Percentiles rank a stretch among this genome's conserved stretches.
Evolutionary conservation across 1,140 invertebrate genomes (phyloP).

Genomic region (Gonioctena quinquepunctata): DNA sequence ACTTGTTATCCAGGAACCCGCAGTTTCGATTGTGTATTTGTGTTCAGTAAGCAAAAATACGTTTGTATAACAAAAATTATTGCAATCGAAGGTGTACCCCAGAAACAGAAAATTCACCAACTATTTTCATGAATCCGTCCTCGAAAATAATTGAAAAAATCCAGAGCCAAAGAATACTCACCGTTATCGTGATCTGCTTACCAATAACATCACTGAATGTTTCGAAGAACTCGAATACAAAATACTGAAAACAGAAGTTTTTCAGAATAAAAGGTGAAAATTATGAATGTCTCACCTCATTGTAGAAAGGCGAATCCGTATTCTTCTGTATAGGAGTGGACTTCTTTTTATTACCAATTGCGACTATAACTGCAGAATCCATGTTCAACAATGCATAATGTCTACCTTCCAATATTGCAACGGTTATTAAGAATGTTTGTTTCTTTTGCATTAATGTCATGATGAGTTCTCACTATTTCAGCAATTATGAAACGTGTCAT

Average conservation of each 20-base stretch:
- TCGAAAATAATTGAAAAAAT: too few relatives aligned
- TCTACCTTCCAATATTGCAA: conserved; percentile 61
- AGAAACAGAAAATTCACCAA: too few relatives aligned
- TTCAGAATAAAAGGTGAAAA: background rate
- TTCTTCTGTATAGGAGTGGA: conserved; percentile 59
- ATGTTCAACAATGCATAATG: conserved; percentile 58
- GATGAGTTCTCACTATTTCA: too few relatives aligned
- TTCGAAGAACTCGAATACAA: conserved; percentile 70
- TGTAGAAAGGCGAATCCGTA: conserved; percentile 64
- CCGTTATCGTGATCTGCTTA: conserved; percentile 54
- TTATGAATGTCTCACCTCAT: conserved; percentile 57
- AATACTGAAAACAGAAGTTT: conserved; percentile 60
- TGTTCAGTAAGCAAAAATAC: too few relatives aligned
- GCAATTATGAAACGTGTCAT: too few relatives aligned
- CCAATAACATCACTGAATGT: conserved; percentile 56
- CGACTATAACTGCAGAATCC: conserved; percentile 62
- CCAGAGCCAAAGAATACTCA: too few relatives aligned
- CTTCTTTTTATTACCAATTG: conserved; percentile 61
- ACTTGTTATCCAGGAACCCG: too few relatives aligned
- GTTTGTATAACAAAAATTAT: too few relatives aligned
- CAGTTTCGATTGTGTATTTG: too few relatives aligned
- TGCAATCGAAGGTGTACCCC: too few relatives aligned
- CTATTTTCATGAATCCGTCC: too few relatives aligned
- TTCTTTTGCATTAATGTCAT: too few relatives aligned
- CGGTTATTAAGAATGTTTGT: conserved; percentile 53